Evolutionary conservation across 2,113 vertebrate species (phyloP), one percentile per base, ranked within the genome.

Genomic region (Colistium nudipinnis): DNA sequence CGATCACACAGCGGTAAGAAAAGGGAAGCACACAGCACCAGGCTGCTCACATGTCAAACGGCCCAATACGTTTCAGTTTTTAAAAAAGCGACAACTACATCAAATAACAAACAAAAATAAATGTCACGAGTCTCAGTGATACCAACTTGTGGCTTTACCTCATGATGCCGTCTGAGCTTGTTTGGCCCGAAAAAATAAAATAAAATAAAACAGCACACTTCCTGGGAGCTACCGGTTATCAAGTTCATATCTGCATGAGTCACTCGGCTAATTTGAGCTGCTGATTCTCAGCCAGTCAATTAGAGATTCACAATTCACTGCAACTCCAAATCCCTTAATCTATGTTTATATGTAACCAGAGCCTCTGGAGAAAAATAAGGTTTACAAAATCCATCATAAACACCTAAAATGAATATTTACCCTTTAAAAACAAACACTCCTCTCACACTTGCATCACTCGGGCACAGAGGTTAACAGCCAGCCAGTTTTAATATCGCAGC

Each of bases 181-280:
- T 74, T 84, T 62, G 27, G 52, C 17, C 56, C 39, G 12, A 17
- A 83, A 70, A 63, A 28, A 60, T 33, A 63, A 43, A 74, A n/a
- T n/a, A n/a, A n/a, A n/a, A n/a, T 69, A 82, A 78, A 80, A 77
- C 19, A 76, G 24, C 57, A 67, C 78, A 78, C 60, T 82, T 86
- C 83, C 81, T 84, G 77, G 65, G 52, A 75, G 55, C 68, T 76
- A 45, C 11, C 24, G 61, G 62, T 71, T 84, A 81, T 89, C 78
- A 82, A 12, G 35, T 66, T 69, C 75, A 72, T 85, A 83, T 82
- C 68, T 70, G 62, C 6, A 22, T 79, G 84, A 85, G 52, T 86
- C 87, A 87, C 76, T 44, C 19, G 20, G 48, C 70, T 72, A 77
- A 83, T 86, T 51, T 78, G n/a, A 79, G 68, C 68, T 61, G 57